Conservation (phyloP, 2,888 invertebrate genomes). For the Nemotelus nigrinus region DNA sequence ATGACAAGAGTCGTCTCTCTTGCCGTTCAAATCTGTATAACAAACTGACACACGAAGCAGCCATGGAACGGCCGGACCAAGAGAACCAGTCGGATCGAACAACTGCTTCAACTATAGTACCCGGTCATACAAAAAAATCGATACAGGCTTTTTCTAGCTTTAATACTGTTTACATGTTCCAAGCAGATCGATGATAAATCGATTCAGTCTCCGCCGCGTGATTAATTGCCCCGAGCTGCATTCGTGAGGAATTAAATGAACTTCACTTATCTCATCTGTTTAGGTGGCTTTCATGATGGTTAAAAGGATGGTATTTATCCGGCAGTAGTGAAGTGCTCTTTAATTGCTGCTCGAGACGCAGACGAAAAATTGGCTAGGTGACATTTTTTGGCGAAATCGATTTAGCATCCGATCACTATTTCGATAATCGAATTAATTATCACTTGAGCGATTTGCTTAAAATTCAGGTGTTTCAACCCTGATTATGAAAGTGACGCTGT, state of each 20-base stretch:
- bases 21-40: background rate
- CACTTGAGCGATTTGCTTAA: too few species aligned
- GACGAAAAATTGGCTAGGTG: constrained; percentile 17
- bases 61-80: background rate
- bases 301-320: constrained; percentile 20
- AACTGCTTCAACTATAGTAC: background rate
- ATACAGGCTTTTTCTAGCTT: constrained; percentile 16
- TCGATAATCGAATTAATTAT: too few species aligned
- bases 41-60: background rate
- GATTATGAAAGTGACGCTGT: too few species aligned
- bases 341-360: constrained; percentile 17
- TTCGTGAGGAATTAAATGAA: constrained; percentile 48
- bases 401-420: too few species aligned
- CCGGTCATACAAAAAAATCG: constrained; percentile 15
- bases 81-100: background rate
- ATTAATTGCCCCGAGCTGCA: constrained; percentile 49
- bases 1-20: constrained; percentile 27
- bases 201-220: constrained; percentile 49
- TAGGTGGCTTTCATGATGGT: constrained; percentile 23
- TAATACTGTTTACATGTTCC: constrained; percentile 39
- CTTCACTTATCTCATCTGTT: constrained; percentile 46
- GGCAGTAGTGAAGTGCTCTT: constrained; percentile 26
- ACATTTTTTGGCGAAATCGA: constrained; percentile 11
- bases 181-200: constrained; percentile 49
- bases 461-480: too few species aligned